Evolutionary conservation across 2,888 invertebrate species (phyloP).

Genomic region (Cylloceria caligata): DNA sequence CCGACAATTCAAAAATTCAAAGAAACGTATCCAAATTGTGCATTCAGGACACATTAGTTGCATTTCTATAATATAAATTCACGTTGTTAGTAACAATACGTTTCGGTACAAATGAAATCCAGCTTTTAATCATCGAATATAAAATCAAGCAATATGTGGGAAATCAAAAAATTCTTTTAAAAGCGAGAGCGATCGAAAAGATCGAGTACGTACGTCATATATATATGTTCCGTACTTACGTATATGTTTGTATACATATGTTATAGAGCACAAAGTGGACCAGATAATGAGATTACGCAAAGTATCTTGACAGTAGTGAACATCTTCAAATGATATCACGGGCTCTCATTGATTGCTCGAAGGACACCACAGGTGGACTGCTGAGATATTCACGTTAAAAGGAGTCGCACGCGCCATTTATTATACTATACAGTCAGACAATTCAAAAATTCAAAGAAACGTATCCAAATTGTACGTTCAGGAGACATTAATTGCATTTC

Average conservation of each 20-base stretch:
- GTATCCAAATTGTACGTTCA: background rate
- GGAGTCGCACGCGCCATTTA: background rate
- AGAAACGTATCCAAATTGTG: background rate
- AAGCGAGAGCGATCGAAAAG: background rate
- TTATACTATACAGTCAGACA: background rate
- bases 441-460: background rate
- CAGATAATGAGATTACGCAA: slow-evolving; percentile 24
- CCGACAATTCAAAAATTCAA: background rate
- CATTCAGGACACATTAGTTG: background rate
- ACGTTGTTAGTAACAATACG: background rate
- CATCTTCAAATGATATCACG: slow-evolving; percentile 6
- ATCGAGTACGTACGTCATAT: background rate
- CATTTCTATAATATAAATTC: background rate
- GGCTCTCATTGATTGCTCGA: slow-evolving; percentile 4
- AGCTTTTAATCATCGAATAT: background rate
- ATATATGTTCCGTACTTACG: background rate
- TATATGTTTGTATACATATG: background rate
- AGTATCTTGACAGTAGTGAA: background rate
- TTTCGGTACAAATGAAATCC: background rate
- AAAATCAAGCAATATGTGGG: background rate
- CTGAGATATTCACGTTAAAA: background rate
- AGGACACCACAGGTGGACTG: background rate
- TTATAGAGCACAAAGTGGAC: slow-evolving; percentile 14
- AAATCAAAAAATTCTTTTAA: background rate
- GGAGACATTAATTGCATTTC: background rate